Evolutionary conservation across 2,888 invertebrate genomes (phyloP).

Genomic region (Sinelater perroti): DNA sequence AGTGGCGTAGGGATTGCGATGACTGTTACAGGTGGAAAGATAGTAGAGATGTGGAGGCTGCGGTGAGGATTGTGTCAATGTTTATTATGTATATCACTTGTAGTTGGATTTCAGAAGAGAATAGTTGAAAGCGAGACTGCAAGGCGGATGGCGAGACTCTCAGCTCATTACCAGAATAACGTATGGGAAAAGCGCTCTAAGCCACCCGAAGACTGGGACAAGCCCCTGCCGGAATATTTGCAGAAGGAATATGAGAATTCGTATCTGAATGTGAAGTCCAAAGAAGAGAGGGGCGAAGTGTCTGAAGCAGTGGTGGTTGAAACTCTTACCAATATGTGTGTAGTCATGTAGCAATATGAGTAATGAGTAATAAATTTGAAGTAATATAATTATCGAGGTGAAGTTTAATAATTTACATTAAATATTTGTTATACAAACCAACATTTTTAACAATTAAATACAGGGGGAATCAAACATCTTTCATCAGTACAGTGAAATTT

Average conservation of each 20-base stretch:
- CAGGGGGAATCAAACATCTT: no score
- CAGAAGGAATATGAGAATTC: constrained; percentile 71
- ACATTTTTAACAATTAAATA: no score
- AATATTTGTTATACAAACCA: no score
- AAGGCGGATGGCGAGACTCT: constrained; percentile 70
- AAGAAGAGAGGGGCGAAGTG: constrained; percentile 65
- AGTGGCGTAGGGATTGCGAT: constrained; percentile 80
- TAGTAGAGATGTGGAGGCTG: constrained; percentile 70
- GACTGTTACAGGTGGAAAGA: constrained; percentile 78
- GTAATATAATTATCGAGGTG: no score
- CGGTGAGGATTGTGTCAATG: constrained; percentile 69
- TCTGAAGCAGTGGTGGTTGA: constrained; percentile 32
- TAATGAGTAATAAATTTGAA: no score
- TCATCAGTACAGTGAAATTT: no score
- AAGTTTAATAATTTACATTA: no score
- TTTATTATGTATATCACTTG: not conserved
- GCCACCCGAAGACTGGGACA: constrained; percentile 85
- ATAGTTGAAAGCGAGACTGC: constrained; percentile 77
- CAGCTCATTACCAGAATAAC: constrained; percentile 76
- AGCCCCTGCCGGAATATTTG: constrained; percentile 81
- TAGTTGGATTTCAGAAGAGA: constrained; percentile 63
- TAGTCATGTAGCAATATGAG: constrained; percentile 51
- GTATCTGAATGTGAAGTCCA: constrained; percentile 71
- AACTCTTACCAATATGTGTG: constrained; percentile 45
- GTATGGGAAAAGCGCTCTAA: constrained; percentile 79